These are phyloP conservation scores for Lasioglossum malachurum DNA, from an alignment of 2,888 invertebrate species.

Conservation along the genomic window DNA sequence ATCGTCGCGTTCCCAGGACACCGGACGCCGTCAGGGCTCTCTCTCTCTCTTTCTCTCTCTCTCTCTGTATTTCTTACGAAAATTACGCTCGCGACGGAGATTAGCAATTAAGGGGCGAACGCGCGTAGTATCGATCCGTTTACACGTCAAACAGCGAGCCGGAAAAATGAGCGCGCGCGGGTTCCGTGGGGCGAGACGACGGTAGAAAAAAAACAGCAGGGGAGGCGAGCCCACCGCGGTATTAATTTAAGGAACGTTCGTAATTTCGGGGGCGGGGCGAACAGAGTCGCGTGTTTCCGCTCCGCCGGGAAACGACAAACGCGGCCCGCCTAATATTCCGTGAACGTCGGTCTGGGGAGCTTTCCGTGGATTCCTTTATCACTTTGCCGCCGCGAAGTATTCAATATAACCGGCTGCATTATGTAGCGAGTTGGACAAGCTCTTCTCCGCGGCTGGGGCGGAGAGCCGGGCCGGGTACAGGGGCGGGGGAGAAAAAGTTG, in stretches of 20 bases:
- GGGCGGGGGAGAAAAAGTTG: constrained; percentile 54
- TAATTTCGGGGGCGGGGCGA: constrained; percentile 2
- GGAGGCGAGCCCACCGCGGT: background rate
- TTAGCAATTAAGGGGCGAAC: constrained; percentile 30
- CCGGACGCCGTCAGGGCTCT: background rate
- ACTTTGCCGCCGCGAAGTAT: constrained; percentile 79
- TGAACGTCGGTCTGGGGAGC: constrained; percentile 72
- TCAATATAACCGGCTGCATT: constrained; percentile 82
- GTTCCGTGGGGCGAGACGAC: background rate
- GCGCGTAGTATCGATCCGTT: constrained; percentile 28
- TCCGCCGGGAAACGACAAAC: background rate
- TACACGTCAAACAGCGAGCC: constrained; percentile 22
- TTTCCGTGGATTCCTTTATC: constrained; percentile 81
- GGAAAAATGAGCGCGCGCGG: background rate
- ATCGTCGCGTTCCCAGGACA: background rate
- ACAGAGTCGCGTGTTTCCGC: background rate
- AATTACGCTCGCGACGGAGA: constrained; percentile 3
- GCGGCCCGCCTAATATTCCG: constrained; percentile 72
- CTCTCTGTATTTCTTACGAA: background rate
- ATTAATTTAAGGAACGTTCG: constrained; percentile 10
- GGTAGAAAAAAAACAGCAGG: constrained; percentile 2
- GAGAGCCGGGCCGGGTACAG: background rate
- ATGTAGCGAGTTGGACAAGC: constrained; percentile 74
- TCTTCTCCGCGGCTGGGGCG: background rate
- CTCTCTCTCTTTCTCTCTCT: background rate